Percentiles rank a stretch among this genome's conserved stretches.
These are phyloP conservation scores for Choristoneura fumiferana DNA, from an alignment of 1,140 invertebrate genomes.

Conservation along the genomic window DNA sequence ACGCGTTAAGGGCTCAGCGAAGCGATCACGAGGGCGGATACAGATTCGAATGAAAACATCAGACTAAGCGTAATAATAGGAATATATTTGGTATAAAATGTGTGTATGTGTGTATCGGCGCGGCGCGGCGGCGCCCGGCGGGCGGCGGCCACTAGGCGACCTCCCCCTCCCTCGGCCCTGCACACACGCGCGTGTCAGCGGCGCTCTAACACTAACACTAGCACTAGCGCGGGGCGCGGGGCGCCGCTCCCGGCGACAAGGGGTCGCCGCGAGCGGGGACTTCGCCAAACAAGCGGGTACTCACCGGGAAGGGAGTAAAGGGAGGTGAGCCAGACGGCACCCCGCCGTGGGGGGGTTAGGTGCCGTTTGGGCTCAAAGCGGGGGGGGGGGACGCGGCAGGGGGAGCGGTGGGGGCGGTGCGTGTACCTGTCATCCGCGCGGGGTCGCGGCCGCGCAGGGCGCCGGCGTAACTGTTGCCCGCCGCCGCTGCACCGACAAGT, in stretches of 20 bases:
- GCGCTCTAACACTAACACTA: background rate
- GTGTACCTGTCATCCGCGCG: constrained; percentile 87
- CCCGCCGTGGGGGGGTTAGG: background rate
- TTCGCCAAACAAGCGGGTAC: background rate
- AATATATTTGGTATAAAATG: constrained; percentile 11
- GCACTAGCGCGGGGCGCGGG: too few species aligned
- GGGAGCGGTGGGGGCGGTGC: constrained; percentile 34
- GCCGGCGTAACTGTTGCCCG: constrained; percentile 86
- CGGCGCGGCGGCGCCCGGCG: background rate
- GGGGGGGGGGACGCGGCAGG: constrained; percentile 16
- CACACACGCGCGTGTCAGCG: too few species aligned
- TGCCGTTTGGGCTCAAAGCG: background rate
- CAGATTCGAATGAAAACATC: constrained; percentile 8
- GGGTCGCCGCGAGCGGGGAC: background rate
- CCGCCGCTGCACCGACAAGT: constrained; percentile 78
- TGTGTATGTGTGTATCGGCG: constrained; percentile 11
- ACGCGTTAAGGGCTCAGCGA: too few species aligned
- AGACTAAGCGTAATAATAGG: constrained; percentile 11
- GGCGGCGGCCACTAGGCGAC: too few species aligned
- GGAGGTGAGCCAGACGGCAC: background rate
- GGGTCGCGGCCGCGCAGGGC: constrained; percentile 85
- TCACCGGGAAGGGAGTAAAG: background rate
- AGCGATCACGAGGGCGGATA: background rate
- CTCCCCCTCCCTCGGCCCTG: background rate
- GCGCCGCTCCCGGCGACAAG: background rate